Evolutionary conservation across 2,888 invertebrate species (phyloP).

Genomic region (Liopterus haemorrhoidalis): DNA sequence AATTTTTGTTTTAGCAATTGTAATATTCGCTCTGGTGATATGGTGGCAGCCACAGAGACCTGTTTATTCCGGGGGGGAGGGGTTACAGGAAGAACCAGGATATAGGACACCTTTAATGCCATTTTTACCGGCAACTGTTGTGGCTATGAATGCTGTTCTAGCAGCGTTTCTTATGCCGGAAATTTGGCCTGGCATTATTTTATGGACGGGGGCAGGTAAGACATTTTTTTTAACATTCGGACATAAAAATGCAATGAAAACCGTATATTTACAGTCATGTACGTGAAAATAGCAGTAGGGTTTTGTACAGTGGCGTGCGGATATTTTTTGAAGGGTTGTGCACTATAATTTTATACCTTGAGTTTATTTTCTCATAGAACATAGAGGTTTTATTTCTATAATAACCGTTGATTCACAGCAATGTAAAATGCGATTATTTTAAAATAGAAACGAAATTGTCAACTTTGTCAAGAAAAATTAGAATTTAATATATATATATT

Average conservation of each 20-base stretch:
- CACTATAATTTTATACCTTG: too few relatives aligned
- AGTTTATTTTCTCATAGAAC: too few relatives aligned
- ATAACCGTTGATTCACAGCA: too few relatives aligned
- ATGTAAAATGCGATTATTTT: too few relatives aligned
- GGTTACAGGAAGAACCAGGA: constrained; percentile 30
- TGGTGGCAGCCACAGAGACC: constrained; percentile 50
- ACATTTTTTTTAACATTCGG: background rate
- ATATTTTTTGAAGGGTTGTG: too few relatives aligned
- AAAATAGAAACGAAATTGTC: too few relatives aligned
- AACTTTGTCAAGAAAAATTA: too few relatives aligned
- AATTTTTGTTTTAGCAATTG: constrained; percentile 46
- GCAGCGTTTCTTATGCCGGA: constrained; percentile 53
- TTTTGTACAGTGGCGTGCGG: too few relatives aligned
- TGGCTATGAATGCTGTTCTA: constrained; percentile 48
- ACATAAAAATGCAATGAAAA: background rate
- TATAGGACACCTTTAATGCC: constrained; percentile 43
- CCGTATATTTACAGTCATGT: too few relatives aligned
- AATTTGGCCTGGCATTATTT: constrained; percentile 56
- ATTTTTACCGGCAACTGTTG: constrained; percentile 47
- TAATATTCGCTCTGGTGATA: constrained; percentile 49
- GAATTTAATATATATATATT: too few relatives aligned
- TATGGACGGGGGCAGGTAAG: constrained; percentile 57
- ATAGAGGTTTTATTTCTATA: too few relatives aligned
- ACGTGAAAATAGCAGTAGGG: too few relatives aligned
- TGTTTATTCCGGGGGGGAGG: constrained; percentile 42